Conservation (phyloP, 2,113 vertebrate species). For the Pontoporia blainvillei region DNA sequence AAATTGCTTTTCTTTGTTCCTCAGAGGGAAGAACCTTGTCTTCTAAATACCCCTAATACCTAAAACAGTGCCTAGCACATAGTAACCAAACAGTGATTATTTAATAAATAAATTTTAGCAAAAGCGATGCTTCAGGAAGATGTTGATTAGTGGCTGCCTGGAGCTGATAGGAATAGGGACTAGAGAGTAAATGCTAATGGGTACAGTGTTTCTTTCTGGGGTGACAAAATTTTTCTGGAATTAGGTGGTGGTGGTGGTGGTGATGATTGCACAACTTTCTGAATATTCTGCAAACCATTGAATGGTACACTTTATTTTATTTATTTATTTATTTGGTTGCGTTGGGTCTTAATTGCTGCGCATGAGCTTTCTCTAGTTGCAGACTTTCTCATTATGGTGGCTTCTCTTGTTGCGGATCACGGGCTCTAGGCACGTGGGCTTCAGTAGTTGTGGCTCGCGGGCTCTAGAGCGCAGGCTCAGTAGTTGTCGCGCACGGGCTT, state of each 20-base stretch:
- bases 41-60: not conserved
- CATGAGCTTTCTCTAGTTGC: too few relatives aligned
- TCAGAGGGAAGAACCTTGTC: not conserved
- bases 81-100: not conserved
- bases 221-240: not conserved
- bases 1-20: not conserved
- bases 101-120: constrained; percentile 8
- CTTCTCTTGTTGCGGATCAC: too few relatives aligned
- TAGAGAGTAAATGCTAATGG: not conserved
- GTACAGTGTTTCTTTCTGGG: not conserved
- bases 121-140: not conserved
- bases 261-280: not conserved
- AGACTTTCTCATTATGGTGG: too few relatives aligned
- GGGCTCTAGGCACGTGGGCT: too few relatives aligned
- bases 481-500: too few relatives aligned
- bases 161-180: not conserved
- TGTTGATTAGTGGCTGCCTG: not conserved
- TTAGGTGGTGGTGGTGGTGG: not conserved
- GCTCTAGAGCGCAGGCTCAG: too few relatives aligned
- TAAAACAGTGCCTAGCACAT: not conserved
- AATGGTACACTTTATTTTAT: not conserved
- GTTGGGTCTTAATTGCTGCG: too few relatives aligned
- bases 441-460: too few relatives aligned
- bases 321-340: too few relatives aligned
- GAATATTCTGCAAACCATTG: not conserved